These are phyloP conservation scores for Drosophila carrolli DNA, from an alignment of 1,140 invertebrate genomes.

Conservation along the genomic window DNA sequence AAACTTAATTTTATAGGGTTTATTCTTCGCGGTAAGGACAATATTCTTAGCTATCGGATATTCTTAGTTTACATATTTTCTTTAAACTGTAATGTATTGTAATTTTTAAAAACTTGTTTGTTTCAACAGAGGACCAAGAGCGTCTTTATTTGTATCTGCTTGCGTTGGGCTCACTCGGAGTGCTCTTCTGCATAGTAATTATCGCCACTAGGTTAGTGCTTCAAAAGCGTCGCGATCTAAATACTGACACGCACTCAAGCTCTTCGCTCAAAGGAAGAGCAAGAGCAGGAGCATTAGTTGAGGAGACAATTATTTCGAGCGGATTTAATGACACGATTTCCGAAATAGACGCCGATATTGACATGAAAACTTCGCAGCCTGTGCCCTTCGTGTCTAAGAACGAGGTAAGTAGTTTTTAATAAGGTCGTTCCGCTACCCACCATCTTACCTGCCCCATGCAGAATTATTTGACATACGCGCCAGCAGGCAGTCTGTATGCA, in stretches of 20 bases:
- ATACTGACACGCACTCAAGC: conserved; percentile 79
- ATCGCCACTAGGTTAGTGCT: conserved; percentile 88
- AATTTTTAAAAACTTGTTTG: not conserved
- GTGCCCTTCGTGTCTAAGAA: conserved; percentile 84
- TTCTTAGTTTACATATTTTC: too few species aligned
- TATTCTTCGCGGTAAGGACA: too few species aligned
- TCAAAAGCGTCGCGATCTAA: conserved; percentile 86
- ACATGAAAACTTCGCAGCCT: conserved; percentile 87
- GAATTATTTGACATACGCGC: conserved; percentile 79
- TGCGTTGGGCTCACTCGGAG: conserved; percentile 88
- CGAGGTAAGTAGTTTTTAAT: conserved; percentile 61
- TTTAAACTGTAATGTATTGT: not conserved
- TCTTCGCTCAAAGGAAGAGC: conserved; percentile 49
- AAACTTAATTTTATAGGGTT: too few species aligned
- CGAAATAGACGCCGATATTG: conserved; percentile 90
- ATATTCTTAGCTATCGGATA: too few species aligned
- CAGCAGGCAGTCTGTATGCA: conserved; percentile 66
- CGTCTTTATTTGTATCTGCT: conserved; percentile 92
- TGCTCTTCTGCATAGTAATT: conserved; percentile 89
- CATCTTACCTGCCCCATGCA: conserved; percentile 24
- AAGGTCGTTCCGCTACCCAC: not conserved
- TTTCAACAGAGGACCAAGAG: conserved; percentile 89
- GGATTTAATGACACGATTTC: conserved; percentile 90
- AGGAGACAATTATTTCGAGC: conserved; percentile 88
- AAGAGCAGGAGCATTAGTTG: conserved; percentile 35